phyloP scores from a whole-genome alignment of 2,888 invertebrate genomes.

The Lepidochrysops patricia region DNA sequence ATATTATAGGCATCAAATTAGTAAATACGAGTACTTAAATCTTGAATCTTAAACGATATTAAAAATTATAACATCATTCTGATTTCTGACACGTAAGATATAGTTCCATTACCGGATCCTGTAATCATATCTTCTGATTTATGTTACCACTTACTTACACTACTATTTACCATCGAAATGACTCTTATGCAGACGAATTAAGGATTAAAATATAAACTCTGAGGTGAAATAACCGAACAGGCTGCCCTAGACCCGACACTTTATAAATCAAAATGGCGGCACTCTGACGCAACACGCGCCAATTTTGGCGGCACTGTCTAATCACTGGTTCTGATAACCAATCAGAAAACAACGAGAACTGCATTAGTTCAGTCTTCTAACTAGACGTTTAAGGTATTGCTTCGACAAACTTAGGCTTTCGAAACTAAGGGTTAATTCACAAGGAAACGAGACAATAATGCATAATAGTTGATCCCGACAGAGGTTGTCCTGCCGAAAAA shows the following conservation, averaged over 20 bases:
- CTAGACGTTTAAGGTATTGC: background rate
- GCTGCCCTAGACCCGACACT: background rate
- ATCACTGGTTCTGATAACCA: background rate
- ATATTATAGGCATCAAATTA: no score
- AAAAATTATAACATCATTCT: no score
- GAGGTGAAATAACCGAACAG: background rate
- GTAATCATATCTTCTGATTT: background rate
- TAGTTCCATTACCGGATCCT: background rate
- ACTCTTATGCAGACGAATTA: background rate
- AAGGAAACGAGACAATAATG: no score
- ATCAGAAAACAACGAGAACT: background rate
- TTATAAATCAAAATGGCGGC: conserved; percentile 9
- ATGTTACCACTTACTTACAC: background rate
- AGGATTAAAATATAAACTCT: background rate
- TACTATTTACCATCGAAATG: background rate
- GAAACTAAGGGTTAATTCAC: no score
- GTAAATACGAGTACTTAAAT: no score
- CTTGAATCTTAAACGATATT: no score
- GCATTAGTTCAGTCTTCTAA: background rate
- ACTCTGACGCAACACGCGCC: conserved; percentile 14
- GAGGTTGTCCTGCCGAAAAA: no score
- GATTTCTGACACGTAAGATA: background rate
- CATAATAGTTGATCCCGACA: no score
- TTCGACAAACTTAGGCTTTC: background rate
- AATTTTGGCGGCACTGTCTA: background rate